A percentile compares a stretch with the other conserved stretches of the same genome.
phyloP scores from a whole-genome alignment of 2,113 vertebrate genomes.

The Motacilla alba region DNA sequence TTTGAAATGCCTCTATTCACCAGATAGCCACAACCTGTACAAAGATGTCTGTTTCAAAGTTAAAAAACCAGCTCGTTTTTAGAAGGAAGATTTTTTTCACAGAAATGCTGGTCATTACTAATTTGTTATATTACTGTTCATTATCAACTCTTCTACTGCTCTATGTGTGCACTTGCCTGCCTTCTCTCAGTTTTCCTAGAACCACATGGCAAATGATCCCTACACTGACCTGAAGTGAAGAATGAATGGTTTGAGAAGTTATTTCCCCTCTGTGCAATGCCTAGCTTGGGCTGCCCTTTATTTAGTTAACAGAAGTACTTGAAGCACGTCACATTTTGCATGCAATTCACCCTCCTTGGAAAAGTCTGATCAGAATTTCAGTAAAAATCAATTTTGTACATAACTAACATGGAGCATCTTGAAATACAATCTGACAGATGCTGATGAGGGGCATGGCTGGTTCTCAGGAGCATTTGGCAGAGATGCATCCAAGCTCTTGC shows the following conservation, averaged over 20 bases:
- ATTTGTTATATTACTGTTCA: background rate
- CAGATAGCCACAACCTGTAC: background rate
- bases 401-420: constrained; percentile 9
- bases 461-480: background rate
- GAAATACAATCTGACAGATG: background rate
- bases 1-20: background rate
- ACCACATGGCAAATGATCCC: background rate
- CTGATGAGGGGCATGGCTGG: background rate
- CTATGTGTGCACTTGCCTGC: background rate
- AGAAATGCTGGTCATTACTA: background rate
- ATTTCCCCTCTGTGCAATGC: background rate
- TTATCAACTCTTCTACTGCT: background rate
- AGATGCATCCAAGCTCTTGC: background rate
- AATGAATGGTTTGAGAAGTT: background rate
- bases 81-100: background rate
- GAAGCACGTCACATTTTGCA: background rate
- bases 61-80: background rate
- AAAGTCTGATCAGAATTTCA: background rate
- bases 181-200: background rate
- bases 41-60: background rate
- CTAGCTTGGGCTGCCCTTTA: background rate
- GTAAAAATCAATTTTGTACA: background rate
- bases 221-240: background rate
- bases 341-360: background rate
- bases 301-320: background rate